Conservation (phyloP, 2,888 invertebrate genomes). For the Tenthredo mesomela region DNA sequence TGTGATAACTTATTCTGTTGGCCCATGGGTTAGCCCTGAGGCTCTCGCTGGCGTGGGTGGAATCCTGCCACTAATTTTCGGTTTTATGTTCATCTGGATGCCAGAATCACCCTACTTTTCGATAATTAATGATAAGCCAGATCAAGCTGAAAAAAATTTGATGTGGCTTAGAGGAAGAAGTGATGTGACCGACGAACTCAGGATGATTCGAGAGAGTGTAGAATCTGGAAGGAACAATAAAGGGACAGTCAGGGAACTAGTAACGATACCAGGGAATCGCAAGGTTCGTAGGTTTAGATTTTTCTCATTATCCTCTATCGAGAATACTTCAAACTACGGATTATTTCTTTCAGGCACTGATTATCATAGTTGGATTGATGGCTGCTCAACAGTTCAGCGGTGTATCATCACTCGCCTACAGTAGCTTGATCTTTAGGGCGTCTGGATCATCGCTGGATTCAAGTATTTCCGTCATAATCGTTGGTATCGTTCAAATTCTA, state of each 20-base stretch:
- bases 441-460: not conserved
- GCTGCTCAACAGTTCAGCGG: conserved; percentile 58
- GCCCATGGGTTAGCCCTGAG: conserved; percentile 39
- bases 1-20: conserved; percentile 51
- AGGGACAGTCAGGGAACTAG: conserved; percentile 52
- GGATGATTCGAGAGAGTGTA: conserved; percentile 45
- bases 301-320: not conserved
- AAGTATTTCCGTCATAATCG: conserved; percentile 41
- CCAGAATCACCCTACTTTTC: conserved; percentile 55
- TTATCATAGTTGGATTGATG: conserved; percentile 51
- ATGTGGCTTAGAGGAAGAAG: conserved; percentile 53
- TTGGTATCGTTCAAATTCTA: conserved; percentile 30
- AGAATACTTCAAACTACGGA: not conserved
- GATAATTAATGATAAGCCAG: conserved; percentile 45
- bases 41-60: conserved; percentile 45
- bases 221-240: conserved; percentile 14
- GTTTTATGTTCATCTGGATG: conserved; percentile 52
- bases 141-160: conserved; percentile 52
- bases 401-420: conserved; percentile 44
- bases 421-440: not conserved
- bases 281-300: not conserved
- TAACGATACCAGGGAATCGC: conserved; percentile 36
- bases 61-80: conserved; percentile 31
- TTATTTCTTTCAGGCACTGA: not conserved
- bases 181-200: conserved; percentile 47